A percentile compares a stretch with the other conserved stretches of the same genome.
phyloP scores from a whole-genome alignment of 2,113 vertebrate species.

The Recurvirostra avosetta region DNA sequence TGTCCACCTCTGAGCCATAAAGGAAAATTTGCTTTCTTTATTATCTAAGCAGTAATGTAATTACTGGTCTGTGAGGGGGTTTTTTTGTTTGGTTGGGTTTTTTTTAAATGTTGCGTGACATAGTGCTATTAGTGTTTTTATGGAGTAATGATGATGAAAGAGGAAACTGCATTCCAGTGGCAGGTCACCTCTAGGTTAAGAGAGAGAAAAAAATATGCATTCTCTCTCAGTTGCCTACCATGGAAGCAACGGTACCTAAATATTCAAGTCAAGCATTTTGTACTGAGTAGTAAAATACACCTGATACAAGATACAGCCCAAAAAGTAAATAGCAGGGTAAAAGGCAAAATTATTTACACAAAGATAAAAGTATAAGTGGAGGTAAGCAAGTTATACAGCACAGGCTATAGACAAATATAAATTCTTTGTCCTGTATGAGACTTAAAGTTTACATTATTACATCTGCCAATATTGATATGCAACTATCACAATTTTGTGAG shows the following conservation, averaged over 20 bases:
- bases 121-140: not conserved
- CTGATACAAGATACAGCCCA: not conserved
- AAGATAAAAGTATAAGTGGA: not conserved
- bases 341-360: not conserved
- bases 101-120: not conserved
- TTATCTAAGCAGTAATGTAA: not conserved
- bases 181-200: constrained; percentile 34
- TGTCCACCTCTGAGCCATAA: not conserved
- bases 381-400: not conserved
- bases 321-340: not conserved
- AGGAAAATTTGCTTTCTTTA: not conserved
- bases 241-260: not conserved
- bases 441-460: not conserved
- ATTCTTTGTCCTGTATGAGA: not conserved
- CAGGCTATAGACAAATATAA: not conserved
- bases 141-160: not conserved
- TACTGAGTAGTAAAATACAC: not conserved
- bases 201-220: not conserved
- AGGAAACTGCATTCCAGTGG: constrained; percentile 22
- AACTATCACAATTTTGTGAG: not conserved
- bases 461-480: not conserved
- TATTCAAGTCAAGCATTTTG: not conserved
- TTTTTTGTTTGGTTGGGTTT: not conserved
- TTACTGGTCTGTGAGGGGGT: not conserved
- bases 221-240: not conserved